Percentiles rank a stretch among this genome's conserved stretches.
phyloP scores from a whole-genome alignment of 2,797 vertebrate genomes.

The Esox masquinongy region DNA sequence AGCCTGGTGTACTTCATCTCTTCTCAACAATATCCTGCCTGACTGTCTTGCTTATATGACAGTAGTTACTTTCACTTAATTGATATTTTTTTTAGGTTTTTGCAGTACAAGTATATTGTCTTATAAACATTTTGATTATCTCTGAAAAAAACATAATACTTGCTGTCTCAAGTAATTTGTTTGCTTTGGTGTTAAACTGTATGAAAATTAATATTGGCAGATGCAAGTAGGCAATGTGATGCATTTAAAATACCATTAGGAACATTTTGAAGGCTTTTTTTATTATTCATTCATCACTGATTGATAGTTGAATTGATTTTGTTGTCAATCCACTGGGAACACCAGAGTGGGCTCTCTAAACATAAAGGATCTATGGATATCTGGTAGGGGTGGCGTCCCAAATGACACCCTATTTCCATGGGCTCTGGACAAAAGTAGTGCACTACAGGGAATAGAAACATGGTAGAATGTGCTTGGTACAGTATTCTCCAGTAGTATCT shows the following conservation, averaged over 20 bases:
- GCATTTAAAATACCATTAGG: not conserved
- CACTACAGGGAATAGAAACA: not conserved
- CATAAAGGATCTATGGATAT: constrained; percentile 25
- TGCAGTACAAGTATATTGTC: too few species aligned
- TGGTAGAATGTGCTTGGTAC: constrained; percentile 9
- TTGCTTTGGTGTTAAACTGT: too few species aligned
- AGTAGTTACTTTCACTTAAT: not conserved
- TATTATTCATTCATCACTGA: not conserved
- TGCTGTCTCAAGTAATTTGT: too few species aligned
- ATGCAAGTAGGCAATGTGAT: not conserved
- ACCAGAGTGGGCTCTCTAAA: constrained; percentile 48
- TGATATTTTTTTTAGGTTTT: too few species aligned
- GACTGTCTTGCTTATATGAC: constrained; percentile 21
- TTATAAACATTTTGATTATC: too few species aligned
- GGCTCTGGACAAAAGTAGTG: not conserved
- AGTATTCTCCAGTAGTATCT: constrained; percentile 22
- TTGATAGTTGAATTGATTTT: not conserved
- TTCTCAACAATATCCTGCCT: constrained; percentile 7
- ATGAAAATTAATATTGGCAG: not conserved
- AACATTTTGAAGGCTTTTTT: not conserved
- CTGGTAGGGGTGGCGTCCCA: constrained; percentile 16
- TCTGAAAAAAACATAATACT: too few species aligned
- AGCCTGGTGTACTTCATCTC: not conserved
- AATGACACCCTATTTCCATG: not conserved
- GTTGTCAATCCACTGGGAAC: constrained; percentile 6